A percentile compares a stretch with the other conserved stretches of the same genome.
These are phyloP conservation scores for Calosoma granatense DNA, from an alignment of 1,140 invertebrate species.

Conservation along the genomic window DNA sequence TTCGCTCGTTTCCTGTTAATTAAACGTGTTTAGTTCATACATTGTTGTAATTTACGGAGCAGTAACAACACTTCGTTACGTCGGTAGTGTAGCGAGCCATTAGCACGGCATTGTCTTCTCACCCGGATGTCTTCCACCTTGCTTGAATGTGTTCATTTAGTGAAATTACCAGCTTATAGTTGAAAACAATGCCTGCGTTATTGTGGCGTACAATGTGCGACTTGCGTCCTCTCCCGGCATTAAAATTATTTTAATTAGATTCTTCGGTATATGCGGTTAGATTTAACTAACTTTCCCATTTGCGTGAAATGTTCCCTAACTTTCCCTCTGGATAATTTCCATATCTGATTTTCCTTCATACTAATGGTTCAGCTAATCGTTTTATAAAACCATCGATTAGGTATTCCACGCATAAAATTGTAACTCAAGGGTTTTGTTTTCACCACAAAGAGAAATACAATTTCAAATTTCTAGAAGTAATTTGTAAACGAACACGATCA, in stretches of 20 bases:
- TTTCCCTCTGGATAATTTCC: no score
- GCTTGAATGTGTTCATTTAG: slow-evolving; percentile 6
- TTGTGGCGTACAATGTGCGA: not conserved
- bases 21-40: not conserved
- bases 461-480: no score
- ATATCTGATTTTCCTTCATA: no score
- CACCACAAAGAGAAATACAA: no score
- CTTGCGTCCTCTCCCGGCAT: not conserved
- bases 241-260: slow-evolving; percentile 4
- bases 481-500: no score
- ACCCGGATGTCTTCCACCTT: not conserved
- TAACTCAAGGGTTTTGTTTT: no score
- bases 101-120: not conserved
- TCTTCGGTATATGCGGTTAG: not conserved
- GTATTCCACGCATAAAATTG: no score
- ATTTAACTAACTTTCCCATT: not conserved
- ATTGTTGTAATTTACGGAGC: not conserved
- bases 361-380: no score
- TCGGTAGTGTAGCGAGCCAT: not conserved
- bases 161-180: slow-evolving; percentile 1
- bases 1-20: not conserved
- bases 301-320: no score
- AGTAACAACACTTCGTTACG: not conserved
- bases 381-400: no score
- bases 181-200: slow-evolving; percentile 1